Conservation (phyloP, 2,888 invertebrate genomes). For the Drosophila anomelani region DNA sequence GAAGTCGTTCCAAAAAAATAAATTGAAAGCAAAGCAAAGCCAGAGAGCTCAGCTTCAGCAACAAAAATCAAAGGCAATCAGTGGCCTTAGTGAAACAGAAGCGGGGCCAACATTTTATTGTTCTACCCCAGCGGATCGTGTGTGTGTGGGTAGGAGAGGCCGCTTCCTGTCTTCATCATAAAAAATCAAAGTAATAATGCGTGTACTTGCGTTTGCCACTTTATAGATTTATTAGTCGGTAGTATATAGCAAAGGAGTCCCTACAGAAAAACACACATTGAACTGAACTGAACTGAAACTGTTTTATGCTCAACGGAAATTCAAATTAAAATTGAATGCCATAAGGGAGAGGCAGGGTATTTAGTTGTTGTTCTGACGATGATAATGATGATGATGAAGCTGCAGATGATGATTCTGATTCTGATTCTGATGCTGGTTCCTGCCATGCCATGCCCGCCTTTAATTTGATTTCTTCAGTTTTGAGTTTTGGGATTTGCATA, state of each 20-base stretch:
- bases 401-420: not conserved
- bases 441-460: slow-evolving; percentile 53
- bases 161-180: slow-evolving; percentile 79
- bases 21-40: slow-evolving; percentile 71
- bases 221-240: slow-evolving; percentile 77
- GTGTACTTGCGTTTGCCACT: slow-evolving; percentile 81
- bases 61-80: slow-evolving; percentile 64
- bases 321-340: slow-evolving; percentile 81
- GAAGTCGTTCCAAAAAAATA: slow-evolving; percentile 68
- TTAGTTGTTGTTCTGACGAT: not conserved
- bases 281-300: not conserved
- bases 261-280: slow-evolving; percentile 17
- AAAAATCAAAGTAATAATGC: slow-evolving; percentile 81
- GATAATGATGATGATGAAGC: slow-evolving; percentile 18
- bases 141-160: slow-evolving; percentile 36
- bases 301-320: slow-evolving; percentile 80
- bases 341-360: slow-evolving; percentile 20
- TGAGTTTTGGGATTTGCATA: slow-evolving; percentile 53
- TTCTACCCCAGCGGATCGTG: slow-evolving; percentile 18
- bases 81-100: slow-evolving; percentile 18
- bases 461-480: slow-evolving; percentile 66
- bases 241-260: slow-evolving; percentile 9
- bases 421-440: not conserved
- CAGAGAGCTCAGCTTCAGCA: slow-evolving; percentile 8
- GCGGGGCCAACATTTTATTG: slow-evolving; percentile 45